Percentiles rank a stretch among this genome's conserved stretches.
Evolutionary conservation across 2,888 invertebrate species (phyloP).

Genomic region (Troides aeacus): DNA sequence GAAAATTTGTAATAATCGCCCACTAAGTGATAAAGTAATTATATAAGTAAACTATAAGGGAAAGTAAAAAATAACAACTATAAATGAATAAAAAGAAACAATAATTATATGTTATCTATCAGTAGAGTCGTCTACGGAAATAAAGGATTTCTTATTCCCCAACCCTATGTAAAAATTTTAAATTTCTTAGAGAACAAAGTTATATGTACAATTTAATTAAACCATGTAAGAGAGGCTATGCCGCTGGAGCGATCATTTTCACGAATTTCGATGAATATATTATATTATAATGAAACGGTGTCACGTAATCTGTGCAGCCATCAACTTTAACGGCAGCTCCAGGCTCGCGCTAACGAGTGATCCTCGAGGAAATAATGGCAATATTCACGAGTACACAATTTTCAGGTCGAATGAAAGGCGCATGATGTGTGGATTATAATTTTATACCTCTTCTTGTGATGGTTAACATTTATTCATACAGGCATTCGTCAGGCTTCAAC

Average conservation of each 20-base stretch:
- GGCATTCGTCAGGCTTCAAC: background rate
- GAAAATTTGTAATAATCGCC: too few relatives aligned
- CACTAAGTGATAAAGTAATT: too few relatives aligned
- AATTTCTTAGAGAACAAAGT: background rate
- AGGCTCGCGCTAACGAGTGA: constrained; percentile 33
- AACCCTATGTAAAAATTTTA: background rate
- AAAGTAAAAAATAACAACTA: too few relatives aligned
- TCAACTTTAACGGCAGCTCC: constrained; percentile 44
- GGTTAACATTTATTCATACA: constrained; percentile 13
- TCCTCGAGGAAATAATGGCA: constrained; percentile 32
- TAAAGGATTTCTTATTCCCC: too few relatives aligned
- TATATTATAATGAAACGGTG: constrained; percentile 36
- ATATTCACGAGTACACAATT: constrained; percentile 27
- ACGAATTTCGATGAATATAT: constrained; percentile 48
- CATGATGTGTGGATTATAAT: constrained; percentile 18
- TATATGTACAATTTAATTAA: background rate
- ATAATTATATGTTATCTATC: too few relatives aligned
- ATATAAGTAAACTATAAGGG: too few relatives aligned
- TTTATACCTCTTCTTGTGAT: constrained; percentile 12
- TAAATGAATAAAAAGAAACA: too few relatives aligned
- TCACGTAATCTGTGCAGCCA: constrained; percentile 43
- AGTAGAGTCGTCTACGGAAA: too few relatives aligned
- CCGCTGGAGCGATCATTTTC: background rate
- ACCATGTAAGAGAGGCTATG: background rate
- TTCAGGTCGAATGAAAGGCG: constrained; percentile 27